phyloP scores from a whole-genome alignment of 2,888 invertebrate genomes.

The Petrophora chlorosata region DNA sequence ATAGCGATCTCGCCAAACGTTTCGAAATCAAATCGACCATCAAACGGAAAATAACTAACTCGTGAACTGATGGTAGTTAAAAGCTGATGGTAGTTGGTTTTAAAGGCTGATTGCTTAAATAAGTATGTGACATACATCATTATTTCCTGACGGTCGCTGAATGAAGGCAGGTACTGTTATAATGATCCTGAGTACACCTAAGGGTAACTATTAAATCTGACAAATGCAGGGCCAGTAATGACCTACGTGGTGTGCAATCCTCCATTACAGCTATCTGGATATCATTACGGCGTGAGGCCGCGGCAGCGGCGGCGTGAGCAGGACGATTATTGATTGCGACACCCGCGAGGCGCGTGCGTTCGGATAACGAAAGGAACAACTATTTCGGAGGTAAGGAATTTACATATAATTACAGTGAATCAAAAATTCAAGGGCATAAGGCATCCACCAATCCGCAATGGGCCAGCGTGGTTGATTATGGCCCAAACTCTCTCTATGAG shows the following conservation, averaged over 20 bases:
- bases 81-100: too few species aligned
- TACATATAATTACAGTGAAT: not conserved
- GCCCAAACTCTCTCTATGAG: too few species aligned
- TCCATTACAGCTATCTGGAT: not conserved
- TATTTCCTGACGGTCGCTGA: not conserved
- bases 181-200: not conserved
- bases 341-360: not conserved
- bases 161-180: not conserved
- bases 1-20: too few species aligned
- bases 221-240: not conserved
- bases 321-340: slow-evolving; percentile 4
- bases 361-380: not conserved
- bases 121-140: too few species aligned
- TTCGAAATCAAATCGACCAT: too few species aligned
- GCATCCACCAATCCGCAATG: too few species aligned
- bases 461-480: too few species aligned
- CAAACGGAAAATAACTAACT: too few species aligned
- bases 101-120: too few species aligned
- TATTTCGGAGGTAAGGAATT: not conserved
- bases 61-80: too few species aligned
- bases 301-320: not conserved
- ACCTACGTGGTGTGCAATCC: slow-evolving; percentile 1
- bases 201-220: not conserved
- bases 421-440: too few species aligned
- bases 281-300: not conserved